Evolutionary conservation across 2,888 invertebrate species (phyloP), one percentile per base, ranked within the genome.

Genomic region (Nycteola revayana): DNA sequence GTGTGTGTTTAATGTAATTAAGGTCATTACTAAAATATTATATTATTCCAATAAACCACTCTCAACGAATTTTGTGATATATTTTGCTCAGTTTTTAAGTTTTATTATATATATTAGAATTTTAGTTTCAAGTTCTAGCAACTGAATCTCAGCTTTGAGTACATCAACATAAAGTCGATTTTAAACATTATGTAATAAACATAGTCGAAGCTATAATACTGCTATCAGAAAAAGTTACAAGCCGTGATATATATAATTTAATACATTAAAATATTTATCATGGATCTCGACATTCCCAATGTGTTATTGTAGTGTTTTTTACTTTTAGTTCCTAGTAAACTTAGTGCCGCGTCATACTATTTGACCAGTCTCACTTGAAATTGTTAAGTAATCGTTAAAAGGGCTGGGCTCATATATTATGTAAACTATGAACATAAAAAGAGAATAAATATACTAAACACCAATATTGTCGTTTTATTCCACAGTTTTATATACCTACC

Each of bases 231-330:
- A 25, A 9, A 23, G 23, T 23, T 23, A 3, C n/a, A 23, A 3
- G 6, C 25, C 7, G 3, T 14, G 14, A 3, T 14, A 5, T 14
- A 14, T 14, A n/a, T n/a, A n/a, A n/a, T n/a, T n/a, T n/a, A 14
- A 14, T 14, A 14, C 14, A 14, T 14, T 14, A 14, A 14, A 14
- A 3, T 14, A 14, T 14, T 60, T 60, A 56, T 60, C 60, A 63
- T 70, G 66, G 79, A 82, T 84, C 78, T 86, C 83, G 74, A 83
- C 85, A 83, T 86, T 86, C 82, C 86, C 67, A 62, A 64, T 75
- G 61, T 73, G 62, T 66, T 63, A 66, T 65, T 74, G 67, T 61
- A 64, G 57, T 44, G 39, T 49, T 42, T 56, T 59, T 60, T 51
- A 61, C 53, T 61, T 60, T 71, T 71, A 74, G 68, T 62, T 60